Conservation (phyloP, 2,797 vertebrate species). For the Takifugu rubripes region DNA sequence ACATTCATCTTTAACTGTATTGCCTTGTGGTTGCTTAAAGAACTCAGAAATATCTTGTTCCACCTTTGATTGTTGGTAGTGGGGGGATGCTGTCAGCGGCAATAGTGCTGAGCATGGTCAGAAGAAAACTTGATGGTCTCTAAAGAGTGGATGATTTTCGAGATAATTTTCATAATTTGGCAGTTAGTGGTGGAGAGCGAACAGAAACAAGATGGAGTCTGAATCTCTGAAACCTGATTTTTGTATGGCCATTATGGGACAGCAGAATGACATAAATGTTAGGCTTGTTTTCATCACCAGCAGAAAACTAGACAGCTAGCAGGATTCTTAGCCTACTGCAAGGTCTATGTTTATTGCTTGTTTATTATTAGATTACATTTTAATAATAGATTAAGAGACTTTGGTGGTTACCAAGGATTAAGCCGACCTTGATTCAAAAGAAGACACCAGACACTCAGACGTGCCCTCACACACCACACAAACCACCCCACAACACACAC, state of each 20-base stretch:
- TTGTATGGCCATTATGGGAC: conserved; percentile 74
- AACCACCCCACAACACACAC: too few species aligned
- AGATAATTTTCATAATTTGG: conserved; percentile 79
- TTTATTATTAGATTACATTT: too few species aligned
- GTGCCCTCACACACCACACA: too few species aligned
- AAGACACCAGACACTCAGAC: too few species aligned
- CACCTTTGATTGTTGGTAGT: conserved; percentile 8
- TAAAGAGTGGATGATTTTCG: conserved; percentile 64
- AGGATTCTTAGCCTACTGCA: conserved; percentile 20
- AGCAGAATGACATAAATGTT: conserved; percentile 66
- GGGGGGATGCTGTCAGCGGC: conserved; percentile 25
- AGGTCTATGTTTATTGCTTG: too few species aligned
- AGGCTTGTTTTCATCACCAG: conserved; percentile 42
- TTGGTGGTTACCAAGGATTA: too few species aligned
- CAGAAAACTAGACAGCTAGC: conserved; percentile 30
- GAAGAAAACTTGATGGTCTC: conserved; percentile 64
- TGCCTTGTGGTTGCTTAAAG: conserved; percentile 46
- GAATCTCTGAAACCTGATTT: conserved; percentile 79
- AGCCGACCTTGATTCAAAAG: too few species aligned
- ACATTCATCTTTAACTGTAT: conserved; percentile 71
- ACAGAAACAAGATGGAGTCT: conserved; percentile 73
- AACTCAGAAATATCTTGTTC: conserved; percentile 54
- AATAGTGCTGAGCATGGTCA: conserved; percentile 59
- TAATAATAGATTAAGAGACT: too few species aligned
- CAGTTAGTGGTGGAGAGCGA: conserved; percentile 74